Evolutionary conservation across 1,140 invertebrate genomes (phyloP).

Genomic region (Drosophila oshimai): DNA sequence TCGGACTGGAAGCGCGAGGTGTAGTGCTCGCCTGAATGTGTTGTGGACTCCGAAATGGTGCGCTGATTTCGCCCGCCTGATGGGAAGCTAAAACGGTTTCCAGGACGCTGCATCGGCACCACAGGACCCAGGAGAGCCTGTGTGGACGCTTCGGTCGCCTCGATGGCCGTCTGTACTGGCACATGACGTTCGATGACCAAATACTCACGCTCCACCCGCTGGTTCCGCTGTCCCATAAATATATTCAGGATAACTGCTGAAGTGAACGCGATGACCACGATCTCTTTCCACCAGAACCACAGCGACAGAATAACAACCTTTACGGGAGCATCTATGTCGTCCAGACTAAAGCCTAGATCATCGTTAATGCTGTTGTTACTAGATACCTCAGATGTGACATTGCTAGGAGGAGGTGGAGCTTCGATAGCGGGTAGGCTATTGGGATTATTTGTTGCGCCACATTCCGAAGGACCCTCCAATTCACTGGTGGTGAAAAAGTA

Average conservation of each 20-base stretch:
- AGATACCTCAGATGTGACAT: neutral
- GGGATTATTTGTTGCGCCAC: constrained; percentile 47
- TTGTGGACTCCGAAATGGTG: constrained; percentile 74
- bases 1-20: constrained; percentile 90
- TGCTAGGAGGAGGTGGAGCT: neutral
- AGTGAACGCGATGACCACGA: constrained; percentile 87
- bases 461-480: constrained; percentile 41
- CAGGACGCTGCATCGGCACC: constrained; percentile 29
- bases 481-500: constrained; percentile 85
- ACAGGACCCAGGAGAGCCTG: constrained; percentile 62
- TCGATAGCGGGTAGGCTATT: constrained; percentile 30
- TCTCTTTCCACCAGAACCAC: constrained; percentile 93
- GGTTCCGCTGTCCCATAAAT: constrained; percentile 83
- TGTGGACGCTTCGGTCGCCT: constrained; percentile 77
- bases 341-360: constrained; percentile 69
- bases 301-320: constrained; percentile 87
- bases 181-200: constrained; percentile 83
- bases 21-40: constrained; percentile 73
- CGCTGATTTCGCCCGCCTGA: constrained; percentile 22
- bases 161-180: constrained; percentile 77
- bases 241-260: constrained; percentile 86
- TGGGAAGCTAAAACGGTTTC: constrained; percentile 41
- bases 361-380: constrained; percentile 67
- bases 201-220: constrained; percentile 77
- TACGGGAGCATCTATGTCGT: constrained; percentile 84